A percentile compares a stretch with the other conserved stretches of the same genome.
These are phyloP conservation scores for Trichogramma evanescens DNA, from an alignment of 2,888 invertebrate species.

Conservation along the genomic window DNA sequence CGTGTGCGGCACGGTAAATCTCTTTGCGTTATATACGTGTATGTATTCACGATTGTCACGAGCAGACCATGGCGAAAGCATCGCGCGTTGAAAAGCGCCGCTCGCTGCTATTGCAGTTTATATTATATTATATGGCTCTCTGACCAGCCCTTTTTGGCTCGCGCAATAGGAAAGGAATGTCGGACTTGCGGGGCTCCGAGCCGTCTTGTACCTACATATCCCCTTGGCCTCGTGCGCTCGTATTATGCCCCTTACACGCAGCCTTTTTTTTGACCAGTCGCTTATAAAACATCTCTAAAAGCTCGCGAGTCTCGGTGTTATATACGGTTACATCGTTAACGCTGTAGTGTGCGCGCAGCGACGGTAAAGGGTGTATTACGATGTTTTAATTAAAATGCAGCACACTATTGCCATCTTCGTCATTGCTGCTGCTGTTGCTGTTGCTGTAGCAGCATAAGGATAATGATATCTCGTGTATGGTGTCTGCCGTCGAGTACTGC, in stretches of 20 bases:
- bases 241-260: conserved; percentile 7
- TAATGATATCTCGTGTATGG: too few species aligned
- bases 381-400: conserved; percentile 19
- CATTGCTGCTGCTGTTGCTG: background rate
- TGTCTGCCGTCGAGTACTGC: too few species aligned
- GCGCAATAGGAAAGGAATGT: too few species aligned
- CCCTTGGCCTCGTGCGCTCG: background rate
- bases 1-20: background rate
- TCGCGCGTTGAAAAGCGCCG: too few species aligned
- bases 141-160: too few species aligned
- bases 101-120: too few species aligned
- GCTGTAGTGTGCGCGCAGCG: background rate
- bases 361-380: conserved; percentile 1
- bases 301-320: background rate
- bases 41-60: too few species aligned
- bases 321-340: conserved; percentile 5
- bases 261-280: background rate
- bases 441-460: background rate
- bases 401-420: background rate
- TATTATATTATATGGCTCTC: too few species aligned
- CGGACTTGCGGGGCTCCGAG: too few species aligned
- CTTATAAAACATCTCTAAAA: too few species aligned
- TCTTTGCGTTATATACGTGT: background rate
- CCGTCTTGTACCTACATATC: too few species aligned
- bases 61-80: too few species aligned